Evolutionary conservation across 2,113 vertebrate genomes (phyloP).

Genomic region (Panthera uncia): DNA sequence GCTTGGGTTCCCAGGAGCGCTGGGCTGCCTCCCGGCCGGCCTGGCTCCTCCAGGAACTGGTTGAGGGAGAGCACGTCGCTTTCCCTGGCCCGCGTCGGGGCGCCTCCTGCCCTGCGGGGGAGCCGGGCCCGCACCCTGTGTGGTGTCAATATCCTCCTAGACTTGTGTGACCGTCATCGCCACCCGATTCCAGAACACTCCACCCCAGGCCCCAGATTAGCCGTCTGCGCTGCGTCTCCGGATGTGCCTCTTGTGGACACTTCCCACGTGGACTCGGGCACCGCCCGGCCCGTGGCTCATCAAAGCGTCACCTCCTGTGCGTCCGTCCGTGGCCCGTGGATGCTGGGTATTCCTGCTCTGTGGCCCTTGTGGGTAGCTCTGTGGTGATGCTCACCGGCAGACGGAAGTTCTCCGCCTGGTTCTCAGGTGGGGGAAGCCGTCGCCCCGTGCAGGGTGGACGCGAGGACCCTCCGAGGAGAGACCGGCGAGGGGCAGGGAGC

Average conservation of each 20-base stretch:
- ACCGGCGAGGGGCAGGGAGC: not conserved
- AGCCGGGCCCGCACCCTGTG: too few species aligned
- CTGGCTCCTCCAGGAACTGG: not conserved
- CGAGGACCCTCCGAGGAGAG: not conserved
- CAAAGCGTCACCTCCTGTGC: not conserved
- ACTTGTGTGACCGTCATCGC: accelerated
- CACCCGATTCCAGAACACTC: not conserved
- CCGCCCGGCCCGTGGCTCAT: too few species aligned
- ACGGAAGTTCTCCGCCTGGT: not conserved
- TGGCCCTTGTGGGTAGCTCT: not conserved
- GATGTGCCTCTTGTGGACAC: not conserved
- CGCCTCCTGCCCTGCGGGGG: not conserved
- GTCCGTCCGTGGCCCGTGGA: not conserved
- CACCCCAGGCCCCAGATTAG: not conserved
- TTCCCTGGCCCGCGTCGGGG: too few species aligned
- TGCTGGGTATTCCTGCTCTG: not conserved
- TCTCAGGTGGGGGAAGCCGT: not conserved
- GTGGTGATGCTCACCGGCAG: not conserved
- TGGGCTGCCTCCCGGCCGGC: not conserved
- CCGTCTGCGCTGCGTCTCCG: not conserved
- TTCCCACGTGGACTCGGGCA: not conserved
- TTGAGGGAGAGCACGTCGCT: not conserved
- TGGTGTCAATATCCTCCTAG: not conserved
- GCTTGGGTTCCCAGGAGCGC: not conserved
- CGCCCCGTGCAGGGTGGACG: not conserved